phyloP scores from a whole-genome alignment of 2,113 vertebrate species.

The Plecotus auritus region DNA sequence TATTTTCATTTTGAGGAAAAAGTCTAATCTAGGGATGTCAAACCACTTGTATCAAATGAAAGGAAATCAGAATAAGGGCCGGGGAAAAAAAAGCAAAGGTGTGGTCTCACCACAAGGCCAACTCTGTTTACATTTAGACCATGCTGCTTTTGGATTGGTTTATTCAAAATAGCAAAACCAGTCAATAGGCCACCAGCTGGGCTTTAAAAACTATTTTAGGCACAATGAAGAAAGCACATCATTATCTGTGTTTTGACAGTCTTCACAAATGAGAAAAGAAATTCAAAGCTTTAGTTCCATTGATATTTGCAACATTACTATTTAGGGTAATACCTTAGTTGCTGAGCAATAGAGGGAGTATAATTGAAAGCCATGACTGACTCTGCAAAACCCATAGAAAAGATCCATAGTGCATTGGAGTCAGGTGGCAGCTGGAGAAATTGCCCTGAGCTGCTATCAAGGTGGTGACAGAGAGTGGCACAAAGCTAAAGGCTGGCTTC shows the following conservation, averaged over 20 bases:
- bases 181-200: constrained; percentile 55
- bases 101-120: neutral
- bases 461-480: neutral
- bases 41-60: constrained; percentile 10
- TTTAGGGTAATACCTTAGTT: constrained; percentile 31
- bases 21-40: neutral
- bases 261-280: constrained; percentile 46
- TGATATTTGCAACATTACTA: constrained; percentile 37
- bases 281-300: constrained; percentile 32
- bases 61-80: neutral
- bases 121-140: constrained; percentile 27
- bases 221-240: neutral
- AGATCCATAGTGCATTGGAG: neutral
- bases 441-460: neutral
- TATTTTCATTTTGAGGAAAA: neutral
- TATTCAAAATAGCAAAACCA: constrained; percentile 66
- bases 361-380: constrained; percentile 32
- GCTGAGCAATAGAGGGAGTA: constrained; percentile 13
- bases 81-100: neutral
- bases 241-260: constrained; percentile 49
- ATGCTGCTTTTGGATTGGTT: constrained; percentile 46
- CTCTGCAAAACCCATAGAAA: neutral
- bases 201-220: constrained; percentile 53
- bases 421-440: neutral
- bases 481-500: neutral